phyloP scores from a whole-genome alignment of 1,140 invertebrate genomes.

The Drosophila serrata region DNA sequence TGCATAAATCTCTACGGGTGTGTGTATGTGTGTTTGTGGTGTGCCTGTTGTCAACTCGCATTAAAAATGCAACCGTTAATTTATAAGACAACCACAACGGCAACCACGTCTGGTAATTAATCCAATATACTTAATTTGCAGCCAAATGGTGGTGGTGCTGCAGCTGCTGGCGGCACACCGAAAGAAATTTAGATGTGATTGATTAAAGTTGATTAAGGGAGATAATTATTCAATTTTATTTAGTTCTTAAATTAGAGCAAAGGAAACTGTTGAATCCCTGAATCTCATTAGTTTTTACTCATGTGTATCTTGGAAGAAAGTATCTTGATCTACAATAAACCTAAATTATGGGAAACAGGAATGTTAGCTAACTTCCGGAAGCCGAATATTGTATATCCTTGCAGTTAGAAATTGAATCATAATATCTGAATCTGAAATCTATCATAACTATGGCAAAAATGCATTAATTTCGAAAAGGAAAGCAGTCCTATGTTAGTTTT shows the following conservation, averaged over 20 bases:
- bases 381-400: neutral
- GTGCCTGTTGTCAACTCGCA: slow-evolving; percentile 69
- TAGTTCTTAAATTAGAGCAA: too few species aligned
- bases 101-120: slow-evolving; percentile 67
- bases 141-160: slow-evolving; percentile 3
- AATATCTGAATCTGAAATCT: too few species aligned
- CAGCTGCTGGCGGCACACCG: slow-evolving; percentile 21
- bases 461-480: neutral
- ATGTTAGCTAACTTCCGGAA: neutral
- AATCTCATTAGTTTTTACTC: too few species aligned
- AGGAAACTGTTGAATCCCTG: neutral
- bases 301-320: too few species aligned
- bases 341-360: neutral
- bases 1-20: neutral
- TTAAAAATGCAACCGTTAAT: slow-evolving; percentile 82
- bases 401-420: too few species aligned
- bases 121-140: slow-evolving; percentile 72
- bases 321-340: neutral
- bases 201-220: neutral
- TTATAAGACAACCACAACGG: slow-evolving; percentile 68
- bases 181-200: neutral
- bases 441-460: neutral
- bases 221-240: neutral
- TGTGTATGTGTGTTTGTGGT: slow-evolving; percentile 20
- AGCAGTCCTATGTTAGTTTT: too few species aligned